phyloP scores from a whole-genome alignment of 2,888 invertebrate species.

The Eutolmus rufibarbis region DNA sequence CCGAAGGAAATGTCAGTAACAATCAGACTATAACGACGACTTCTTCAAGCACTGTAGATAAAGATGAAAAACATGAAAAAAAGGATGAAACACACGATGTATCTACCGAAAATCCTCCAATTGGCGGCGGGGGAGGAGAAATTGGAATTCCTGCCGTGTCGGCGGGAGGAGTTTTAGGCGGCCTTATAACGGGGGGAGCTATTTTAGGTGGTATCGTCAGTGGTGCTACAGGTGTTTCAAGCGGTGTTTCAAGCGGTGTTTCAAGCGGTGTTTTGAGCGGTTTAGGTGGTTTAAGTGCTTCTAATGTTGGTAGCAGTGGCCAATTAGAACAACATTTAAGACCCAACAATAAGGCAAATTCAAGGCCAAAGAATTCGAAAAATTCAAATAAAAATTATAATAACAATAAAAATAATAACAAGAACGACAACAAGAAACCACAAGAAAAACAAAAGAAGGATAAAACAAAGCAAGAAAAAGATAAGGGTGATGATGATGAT shows the following conservation, averaged over 20 bases:
- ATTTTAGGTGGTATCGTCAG: neutral
- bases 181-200: neutral
- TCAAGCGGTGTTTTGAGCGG: neutral
- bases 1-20: neutral
- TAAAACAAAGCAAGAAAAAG: neutral
- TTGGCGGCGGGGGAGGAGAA: neutral
- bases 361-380: neutral
- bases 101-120: neutral
- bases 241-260: too few relatives aligned
- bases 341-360: neutral
- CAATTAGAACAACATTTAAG: neutral
- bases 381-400: neutral
- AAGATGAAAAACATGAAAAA: too few relatives aligned
- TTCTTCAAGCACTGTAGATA: too few relatives aligned
- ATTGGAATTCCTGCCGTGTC: neutral
- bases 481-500: neutral
- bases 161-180: neutral
- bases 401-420: too few relatives aligned
- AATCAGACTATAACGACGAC: neutral
- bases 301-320: neutral
- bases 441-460: neutral
- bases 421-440: too few relatives aligned
- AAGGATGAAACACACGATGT: neutral
- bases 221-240: neutral
- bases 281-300: neutral